phyloP scores from a whole-genome alignment of 2,888 invertebrate genomes.

The Aspidiotus rigidus region DNA sequence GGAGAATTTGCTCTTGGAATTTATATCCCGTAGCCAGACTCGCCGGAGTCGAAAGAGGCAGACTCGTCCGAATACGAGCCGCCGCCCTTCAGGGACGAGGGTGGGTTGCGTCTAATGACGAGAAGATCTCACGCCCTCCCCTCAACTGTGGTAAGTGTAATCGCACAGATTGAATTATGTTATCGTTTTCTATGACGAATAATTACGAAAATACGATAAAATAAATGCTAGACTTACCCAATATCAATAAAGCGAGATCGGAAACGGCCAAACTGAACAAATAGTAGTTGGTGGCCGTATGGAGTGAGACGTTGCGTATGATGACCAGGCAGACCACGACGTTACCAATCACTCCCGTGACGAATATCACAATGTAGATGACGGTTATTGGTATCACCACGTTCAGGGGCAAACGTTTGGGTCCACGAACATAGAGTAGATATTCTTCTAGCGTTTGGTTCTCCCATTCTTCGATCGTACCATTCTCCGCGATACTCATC shows the following conservation, averaged over 20 bases:
- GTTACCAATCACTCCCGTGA: slow-evolving; percentile 77
- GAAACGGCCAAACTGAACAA: slow-evolving; percentile 80
- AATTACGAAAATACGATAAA: too few relatives aligned
- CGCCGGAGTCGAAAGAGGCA: too few relatives aligned
- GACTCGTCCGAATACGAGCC: too few relatives aligned
- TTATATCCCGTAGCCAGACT: too few relatives aligned
- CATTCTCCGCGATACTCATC: not conserved
- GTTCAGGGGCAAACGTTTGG: slow-evolving; percentile 51
- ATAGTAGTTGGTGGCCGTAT: slow-evolving; percentile 86
- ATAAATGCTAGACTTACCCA: slow-evolving; percentile 55
- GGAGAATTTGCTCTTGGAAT: too few relatives aligned
- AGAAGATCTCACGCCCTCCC: too few relatives aligned
- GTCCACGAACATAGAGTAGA: slow-evolving; percentile 53
- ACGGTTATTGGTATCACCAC: slow-evolving; percentile 52
- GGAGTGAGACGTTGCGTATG: slow-evolving; percentile 67
- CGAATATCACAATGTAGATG: slow-evolving; percentile 64
- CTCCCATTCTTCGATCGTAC: slow-evolving; percentile 40
- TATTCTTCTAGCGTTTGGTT: slow-evolving; percentile 56
- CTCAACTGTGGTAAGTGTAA: too few relatives aligned
- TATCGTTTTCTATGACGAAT: too few relatives aligned
- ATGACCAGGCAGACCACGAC: slow-evolving; percentile 77
- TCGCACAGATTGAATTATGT: too few relatives aligned
- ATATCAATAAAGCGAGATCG: slow-evolving; percentile 66
- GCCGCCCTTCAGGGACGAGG: too few relatives aligned
- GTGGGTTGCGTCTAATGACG: too few relatives aligned